phyloP scores from a whole-genome alignment of 1,140 invertebrate genomes.

The Sweltsa coloradensis region DNA sequence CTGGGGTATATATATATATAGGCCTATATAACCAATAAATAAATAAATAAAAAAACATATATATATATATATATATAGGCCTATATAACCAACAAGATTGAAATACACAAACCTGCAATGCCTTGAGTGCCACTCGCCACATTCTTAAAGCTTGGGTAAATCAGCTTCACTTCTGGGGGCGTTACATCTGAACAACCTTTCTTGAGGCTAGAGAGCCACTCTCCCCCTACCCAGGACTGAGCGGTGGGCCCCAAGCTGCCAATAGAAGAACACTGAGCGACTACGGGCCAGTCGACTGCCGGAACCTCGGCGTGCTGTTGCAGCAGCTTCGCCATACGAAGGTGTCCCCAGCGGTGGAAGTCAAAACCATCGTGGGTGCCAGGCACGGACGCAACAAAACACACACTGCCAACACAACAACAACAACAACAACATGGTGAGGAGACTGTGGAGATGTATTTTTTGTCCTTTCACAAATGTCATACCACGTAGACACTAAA shows the following conservation, averaged over 20 bases:
- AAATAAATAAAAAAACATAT: background rate
- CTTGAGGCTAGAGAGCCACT: conserved; percentile 48
- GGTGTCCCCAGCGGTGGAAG: conserved; percentile 54
- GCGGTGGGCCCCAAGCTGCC: conserved; percentile 64
- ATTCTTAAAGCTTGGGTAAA: conserved; percentile 9
- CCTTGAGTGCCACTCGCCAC: conserved; percentile 3
- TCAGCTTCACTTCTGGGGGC: background rate
- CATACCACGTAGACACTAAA: no score
- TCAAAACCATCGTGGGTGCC: conserved; percentile 53
- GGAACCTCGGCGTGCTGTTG: conserved; percentile 46
- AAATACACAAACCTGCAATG: no score
- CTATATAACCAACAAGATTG: no score
- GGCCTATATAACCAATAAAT: background rate
- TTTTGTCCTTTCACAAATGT: no score
- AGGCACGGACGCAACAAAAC: conserved; percentile 72
- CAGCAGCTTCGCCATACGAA: conserved; percentile 49
- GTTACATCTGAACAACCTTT: conserved; percentile 2
- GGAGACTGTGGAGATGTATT: no score
- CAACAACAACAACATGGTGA: no score
- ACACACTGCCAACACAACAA: conserved; percentile 46
- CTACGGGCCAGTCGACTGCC: conserved; percentile 44
- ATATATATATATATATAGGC: no score
- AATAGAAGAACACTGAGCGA: conserved; percentile 85
- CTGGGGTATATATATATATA: no score
- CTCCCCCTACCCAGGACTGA: conserved; percentile 53